Base-by-base conservation (phyloP, 1,140 invertebrate species). In the Physella acuta region DNA sequence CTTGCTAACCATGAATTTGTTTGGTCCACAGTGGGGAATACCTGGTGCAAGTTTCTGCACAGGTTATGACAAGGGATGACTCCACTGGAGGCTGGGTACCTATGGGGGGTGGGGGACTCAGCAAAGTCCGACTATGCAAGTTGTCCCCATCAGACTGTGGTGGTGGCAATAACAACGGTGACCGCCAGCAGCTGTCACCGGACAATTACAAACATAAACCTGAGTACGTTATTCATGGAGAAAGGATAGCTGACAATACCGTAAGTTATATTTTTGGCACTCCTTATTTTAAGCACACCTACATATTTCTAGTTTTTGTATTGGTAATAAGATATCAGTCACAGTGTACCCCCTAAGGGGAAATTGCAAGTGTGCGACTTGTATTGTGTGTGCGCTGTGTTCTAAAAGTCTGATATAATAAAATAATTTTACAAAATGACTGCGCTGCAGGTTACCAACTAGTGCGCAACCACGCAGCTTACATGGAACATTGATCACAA, bases 11-110 rank as follows among this genome's bases (percentile, higher is more conserved):
- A n/a, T n/a, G n/a, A n/a, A n/a, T 59, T 77, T 36, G 72, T 72
- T 72, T 70, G 73, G 73, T 73, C 71, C 70, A 68, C 89, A 91
- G 70, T 87, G 90, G 68, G 85, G 92, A 90, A 85, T 93, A 91
- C 88, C 89, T 97, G 90, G 95, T 97, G 88, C 93, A 92, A 86
- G 94, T 98, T 81, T 92, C 93, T 81, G 95, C 95, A 87, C 95
- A 97, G 90, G 95, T 97, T 88, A 98, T 98, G 95, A 95, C 93
- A 81, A 89, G 95, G 77, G 95, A 98, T 90, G 95, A 97, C 85
- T 94, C 92, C 84, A 94, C 92, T 64, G 95, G 94, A 72, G 94
- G 94, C 74, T 98, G 95, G 95, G 90, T 97, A 80, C 94, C 94
- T 75, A 88, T 96, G 84, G 93, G 92, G 73, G 94, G 93, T 75